A percentile compares a stretch with the other conserved stretches of the same genome.
Conservation (phyloP, 2,113 vertebrate species). For the Ochotona curzoniae region DNA sequence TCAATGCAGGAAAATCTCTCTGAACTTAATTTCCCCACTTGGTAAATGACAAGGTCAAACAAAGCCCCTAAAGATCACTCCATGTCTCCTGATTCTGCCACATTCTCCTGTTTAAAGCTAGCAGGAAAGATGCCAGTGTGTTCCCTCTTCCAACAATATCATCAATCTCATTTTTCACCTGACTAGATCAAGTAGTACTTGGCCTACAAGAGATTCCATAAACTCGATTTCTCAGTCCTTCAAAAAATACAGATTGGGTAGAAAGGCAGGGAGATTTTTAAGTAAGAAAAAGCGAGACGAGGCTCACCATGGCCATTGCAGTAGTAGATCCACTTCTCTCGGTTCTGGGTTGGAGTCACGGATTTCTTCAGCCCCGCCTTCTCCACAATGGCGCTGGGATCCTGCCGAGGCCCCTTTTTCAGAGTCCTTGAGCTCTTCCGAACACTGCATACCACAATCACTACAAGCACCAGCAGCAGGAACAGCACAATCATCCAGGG, state of each 20-base stretch:
- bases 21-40: background rate
- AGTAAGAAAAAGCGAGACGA: background rate
- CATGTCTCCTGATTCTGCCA: background rate
- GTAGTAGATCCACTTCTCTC: constrained; percentile 98
- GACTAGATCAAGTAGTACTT: background rate
- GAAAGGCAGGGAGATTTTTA: background rate
- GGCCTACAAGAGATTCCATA: background rate
- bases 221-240: background rate
- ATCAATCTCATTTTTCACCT: constrained; percentile 28
- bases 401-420: constrained; percentile 97
- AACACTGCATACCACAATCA: constrained; percentile 96
- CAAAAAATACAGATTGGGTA: background rate
- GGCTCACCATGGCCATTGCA: constrained; percentile 95
- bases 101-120: background rate
- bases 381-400: constrained; percentile 96
- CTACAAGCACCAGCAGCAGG: constrained; percentile 94
- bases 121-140: background rate
- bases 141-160: background rate
- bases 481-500: constrained; percentile 99
- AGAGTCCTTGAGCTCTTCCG: constrained; percentile 95
- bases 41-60: background rate
- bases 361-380: constrained; percentile 95
- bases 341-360: constrained; percentile 85
- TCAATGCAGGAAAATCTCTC: background rate
- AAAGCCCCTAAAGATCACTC: background rate